These are phyloP conservation scores for Ditylenchus dipsaci DNA, from an alignment of 1,140 invertebrate genomes.

Conservation along the genomic window DNA sequence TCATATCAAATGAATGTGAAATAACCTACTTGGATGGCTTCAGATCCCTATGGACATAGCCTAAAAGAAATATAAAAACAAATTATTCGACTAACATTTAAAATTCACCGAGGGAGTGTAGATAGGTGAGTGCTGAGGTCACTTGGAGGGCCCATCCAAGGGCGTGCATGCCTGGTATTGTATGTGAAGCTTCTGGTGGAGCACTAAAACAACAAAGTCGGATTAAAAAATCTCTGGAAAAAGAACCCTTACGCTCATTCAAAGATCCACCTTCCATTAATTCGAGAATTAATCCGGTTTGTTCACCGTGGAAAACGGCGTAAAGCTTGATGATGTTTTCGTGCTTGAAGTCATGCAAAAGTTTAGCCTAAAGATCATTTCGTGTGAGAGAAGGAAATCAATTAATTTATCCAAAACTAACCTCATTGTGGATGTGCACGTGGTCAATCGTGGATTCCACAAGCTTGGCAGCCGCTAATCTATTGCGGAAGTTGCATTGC, in stretches of 20 bases:
- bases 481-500: slow-evolving; percentile 14
- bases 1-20: slow-evolving; percentile 12
- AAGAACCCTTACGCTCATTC: slow-evolving; percentile 29
- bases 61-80: too few relatives aligned
- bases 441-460: slow-evolving; percentile 19
- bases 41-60: slow-evolving; percentile 35
- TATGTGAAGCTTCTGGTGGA: slow-evolving; percentile 35
- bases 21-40: slow-evolving; percentile 66
- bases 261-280: slow-evolving; percentile 45
- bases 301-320: slow-evolving; percentile 37
- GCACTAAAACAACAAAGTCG: slow-evolving; percentile 23
- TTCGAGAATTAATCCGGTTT: slow-evolving; percentile 35
- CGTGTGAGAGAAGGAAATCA: background rate
- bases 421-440: slow-evolving; percentile 27
- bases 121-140: slow-evolving; percentile 25
- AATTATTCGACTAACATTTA: too few relatives aligned
- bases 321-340: slow-evolving; percentile 44
- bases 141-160: slow-evolving; percentile 43
- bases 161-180: slow-evolving; percentile 33
- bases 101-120: slow-evolving; percentile 29
- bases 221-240: background rate
- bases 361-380: slow-evolving; percentile 14
- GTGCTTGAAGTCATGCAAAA: slow-evolving; percentile 28
- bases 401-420: background rate
- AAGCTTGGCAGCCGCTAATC: slow-evolving; percentile 27